Evolutionary conservation across 2,113 vertebrate genomes (phyloP), one percentile per base, ranked within the genome.

Genomic region (Daphoenositta chrysoptera): DNA sequence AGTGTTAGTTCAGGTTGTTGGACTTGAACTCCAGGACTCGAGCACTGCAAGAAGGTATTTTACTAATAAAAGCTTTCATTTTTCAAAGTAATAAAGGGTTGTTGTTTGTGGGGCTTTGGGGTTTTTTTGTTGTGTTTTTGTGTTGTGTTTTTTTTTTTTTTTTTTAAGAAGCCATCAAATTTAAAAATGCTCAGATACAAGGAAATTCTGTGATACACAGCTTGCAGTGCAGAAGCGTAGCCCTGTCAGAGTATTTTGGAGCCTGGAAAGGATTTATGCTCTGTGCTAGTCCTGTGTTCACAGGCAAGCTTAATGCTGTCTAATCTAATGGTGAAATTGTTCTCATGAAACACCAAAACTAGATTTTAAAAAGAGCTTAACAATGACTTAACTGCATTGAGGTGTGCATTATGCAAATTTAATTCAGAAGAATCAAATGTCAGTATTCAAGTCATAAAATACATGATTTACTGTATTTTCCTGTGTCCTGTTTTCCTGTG

Each of bases 51-150:
- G 30, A 86, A 78, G 28, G 57, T 63, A 73, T 70, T 95, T 97
- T 87, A 89, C 53, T 40, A 77, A 83, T 44, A 66, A 63, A 93
- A 91, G 18, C 15, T 63, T 88, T 94, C 17, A 56, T 79, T 83
- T 80, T 91, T 83, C n/a, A 71, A 83, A 88, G 51, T 83, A 85
- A 91, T 84, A 28, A 63, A 83, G 15, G 30, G 11, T 42, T 15
- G 15, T 12, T 77, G 4, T 78, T 83, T 35, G 27, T 23, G 23
- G 53, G 17, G 9, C 28, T 37, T 86, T 31, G 3, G 42, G 16
- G 2, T 3, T 33, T 26, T 28, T 37, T 65, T 57, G 24, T 24
- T 61, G 12, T 16, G 10, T 3, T 60, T 69, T 40, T 35, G 44
- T 28, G 1, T 26, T 63, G 5, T 6, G 1, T n/a, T n/a, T n/a